Evolutionary conservation across 1,140 invertebrate species (phyloP).

Genomic region (Dufourea novaeangliae): DNA sequence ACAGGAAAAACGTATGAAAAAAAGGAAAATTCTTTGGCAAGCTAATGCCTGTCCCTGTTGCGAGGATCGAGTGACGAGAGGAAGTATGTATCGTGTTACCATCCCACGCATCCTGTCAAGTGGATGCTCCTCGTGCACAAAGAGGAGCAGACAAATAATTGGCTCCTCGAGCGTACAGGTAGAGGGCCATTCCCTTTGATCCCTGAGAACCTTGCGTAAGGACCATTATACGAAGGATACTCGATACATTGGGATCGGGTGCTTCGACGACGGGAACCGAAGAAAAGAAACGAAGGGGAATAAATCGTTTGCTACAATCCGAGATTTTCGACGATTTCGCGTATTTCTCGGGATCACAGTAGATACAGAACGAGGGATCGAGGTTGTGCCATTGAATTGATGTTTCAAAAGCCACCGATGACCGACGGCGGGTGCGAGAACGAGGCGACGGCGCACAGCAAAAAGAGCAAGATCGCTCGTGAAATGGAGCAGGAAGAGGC

Average conservation of each 20-base stretch:
- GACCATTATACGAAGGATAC: constrained; percentile 71
- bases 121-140: constrained; percentile 75
- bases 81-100: constrained; percentile 78
- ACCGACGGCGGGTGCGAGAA: not conserved
- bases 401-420: constrained; percentile 2
- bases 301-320: constrained; percentile 31
- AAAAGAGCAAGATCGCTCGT: not conserved
- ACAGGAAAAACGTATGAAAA: not conserved
- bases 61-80: constrained; percentile 76
- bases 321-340: too few relatives aligned
- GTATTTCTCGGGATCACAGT: constrained; percentile 1
- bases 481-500: constrained; percentile 13
- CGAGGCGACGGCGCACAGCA: constrained; percentile 28
- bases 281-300: constrained; percentile 21
- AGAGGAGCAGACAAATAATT: constrained; percentile 81
- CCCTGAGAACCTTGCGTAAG: constrained; percentile 71
- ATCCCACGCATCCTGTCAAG: constrained; percentile 81
- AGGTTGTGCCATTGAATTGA: not conserved
- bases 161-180: constrained; percentile 77
- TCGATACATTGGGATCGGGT: constrained; percentile 76
- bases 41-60: constrained; percentile 41
- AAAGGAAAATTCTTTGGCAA: constrained; percentile 38
- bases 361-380: not conserved
- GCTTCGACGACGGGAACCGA: constrained; percentile 29
- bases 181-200: constrained; percentile 70